A percentile compares a stretch with the other conserved stretches of the same genome.
phyloP scores from a whole-genome alignment of 2,797 vertebrate species.

The Pangasius mekongensis region DNA sequence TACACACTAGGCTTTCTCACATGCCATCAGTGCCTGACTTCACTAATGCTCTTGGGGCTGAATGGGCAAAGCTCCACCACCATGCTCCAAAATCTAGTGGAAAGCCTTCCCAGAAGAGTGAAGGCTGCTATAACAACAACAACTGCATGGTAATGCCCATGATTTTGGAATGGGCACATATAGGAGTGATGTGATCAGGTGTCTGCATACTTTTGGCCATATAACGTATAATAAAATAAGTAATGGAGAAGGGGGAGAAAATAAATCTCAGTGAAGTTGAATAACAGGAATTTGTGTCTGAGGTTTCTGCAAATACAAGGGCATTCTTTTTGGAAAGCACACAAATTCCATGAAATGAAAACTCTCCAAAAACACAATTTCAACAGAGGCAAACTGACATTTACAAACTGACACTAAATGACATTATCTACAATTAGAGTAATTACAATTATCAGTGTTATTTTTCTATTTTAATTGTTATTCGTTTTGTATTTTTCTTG shows the following conservation, averaged over 20 bases:
- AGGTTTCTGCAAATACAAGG: no score
- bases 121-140: not conserved
- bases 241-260: not conserved
- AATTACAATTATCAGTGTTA: not conserved
- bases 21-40: no score
- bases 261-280: not conserved
- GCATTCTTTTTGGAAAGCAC: not conserved
- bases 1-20: not conserved
- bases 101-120: not conserved
- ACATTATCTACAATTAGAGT: not conserved
- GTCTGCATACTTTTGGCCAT: not conserved
- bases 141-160: not conserved
- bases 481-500: not conserved
- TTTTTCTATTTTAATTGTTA: not conserved
- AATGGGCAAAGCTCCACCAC: not conserved
- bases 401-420: not conserved
- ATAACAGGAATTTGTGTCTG: not conserved
- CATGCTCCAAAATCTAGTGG: not conserved
- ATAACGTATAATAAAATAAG: not conserved
- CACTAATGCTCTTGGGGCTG: not conserved
- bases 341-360: not conserved
- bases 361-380: not conserved
- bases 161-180: not conserved
- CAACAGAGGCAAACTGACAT: not conserved
- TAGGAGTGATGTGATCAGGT: not conserved